Evolutionary conservation across 2,888 invertebrate species (phyloP).

Genomic region (Digitonthophagus gazella): DNA sequence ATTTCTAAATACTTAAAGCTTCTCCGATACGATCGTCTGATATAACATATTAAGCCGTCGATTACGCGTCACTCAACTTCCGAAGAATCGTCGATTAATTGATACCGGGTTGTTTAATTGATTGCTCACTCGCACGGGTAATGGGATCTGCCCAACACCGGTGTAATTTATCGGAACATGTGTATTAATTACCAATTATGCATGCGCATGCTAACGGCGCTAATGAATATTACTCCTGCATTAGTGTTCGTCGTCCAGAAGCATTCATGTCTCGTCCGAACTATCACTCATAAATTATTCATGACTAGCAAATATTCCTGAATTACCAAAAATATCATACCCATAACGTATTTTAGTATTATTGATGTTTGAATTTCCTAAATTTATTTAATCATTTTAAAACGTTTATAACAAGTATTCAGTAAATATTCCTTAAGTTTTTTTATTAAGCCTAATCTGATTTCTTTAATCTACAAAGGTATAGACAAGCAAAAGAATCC

Average conservation of each 20-base stretch:
- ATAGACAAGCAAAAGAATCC: not conserved
- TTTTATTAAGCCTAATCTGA: too few species aligned
- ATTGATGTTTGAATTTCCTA: too few species aligned
- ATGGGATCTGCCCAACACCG: not conserved
- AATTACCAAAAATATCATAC: not conserved
- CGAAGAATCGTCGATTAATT: not conserved
- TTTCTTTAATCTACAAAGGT: too few species aligned
- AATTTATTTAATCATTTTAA: too few species aligned
- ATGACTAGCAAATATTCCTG: not conserved
- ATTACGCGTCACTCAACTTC: not conserved
- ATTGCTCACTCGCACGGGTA: constrained; percentile 2
- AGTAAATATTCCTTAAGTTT: too few species aligned
- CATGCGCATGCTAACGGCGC: constrained; percentile 4
- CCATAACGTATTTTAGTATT: too few species aligned
- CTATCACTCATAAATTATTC: not conserved
- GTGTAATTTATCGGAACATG: constrained; percentile 12
- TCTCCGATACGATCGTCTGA: too few species aligned
- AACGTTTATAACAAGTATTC: too few species aligned
- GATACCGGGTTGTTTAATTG: not conserved
- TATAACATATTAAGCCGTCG: not conserved
- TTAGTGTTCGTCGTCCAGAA: not conserved
- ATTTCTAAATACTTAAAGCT: too few species aligned
- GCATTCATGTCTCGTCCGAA: not conserved
- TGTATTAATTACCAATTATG: constrained; percentile 10
- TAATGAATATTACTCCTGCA: not conserved